phyloP scores from a whole-genome alignment of 2,888 invertebrate species.

The Tenthredo amoena region DNA sequence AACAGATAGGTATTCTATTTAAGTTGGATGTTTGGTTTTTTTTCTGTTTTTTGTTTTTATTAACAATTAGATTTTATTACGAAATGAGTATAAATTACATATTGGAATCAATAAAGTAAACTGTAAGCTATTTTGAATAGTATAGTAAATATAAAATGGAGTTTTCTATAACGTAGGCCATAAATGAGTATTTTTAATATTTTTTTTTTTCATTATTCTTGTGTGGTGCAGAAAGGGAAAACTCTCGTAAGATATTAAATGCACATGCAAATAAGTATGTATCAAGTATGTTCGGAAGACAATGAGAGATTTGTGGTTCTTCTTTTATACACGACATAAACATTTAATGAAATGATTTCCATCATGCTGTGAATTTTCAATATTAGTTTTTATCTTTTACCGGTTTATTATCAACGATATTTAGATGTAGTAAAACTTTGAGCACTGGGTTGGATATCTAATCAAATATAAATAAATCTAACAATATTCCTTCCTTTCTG shows the following conservation, averaged over 20 bases:
- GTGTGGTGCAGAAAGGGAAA: constrained; percentile 4
- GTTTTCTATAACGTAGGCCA: constrained; percentile 5
- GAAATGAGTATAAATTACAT: constrained; percentile 53
- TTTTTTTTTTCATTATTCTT: background rate
- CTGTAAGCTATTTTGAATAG: constrained; percentile 37
- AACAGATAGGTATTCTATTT: constrained; percentile 45
- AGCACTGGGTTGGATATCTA: background rate
- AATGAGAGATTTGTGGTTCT: background rate
- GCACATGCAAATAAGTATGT: constrained; percentile 29
- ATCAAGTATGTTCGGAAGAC: background rate
- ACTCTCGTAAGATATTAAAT: constrained; percentile 12
- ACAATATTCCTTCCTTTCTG: constrained; percentile 12
- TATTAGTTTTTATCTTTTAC: background rate
- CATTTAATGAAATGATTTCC: constrained; percentile 18
- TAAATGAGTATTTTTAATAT: constrained; percentile 33
- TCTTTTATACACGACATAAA: background rate
- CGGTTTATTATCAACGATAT: background rate
- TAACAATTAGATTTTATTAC: constrained; percentile 52
- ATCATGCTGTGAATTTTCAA: background rate
- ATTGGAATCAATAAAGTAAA: constrained; percentile 49
- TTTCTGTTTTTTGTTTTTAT: constrained; percentile 24
- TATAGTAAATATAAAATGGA: constrained; percentile 28
- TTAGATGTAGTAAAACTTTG: background rate
- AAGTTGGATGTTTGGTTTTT: constrained; percentile 13
- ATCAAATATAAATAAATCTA: background rate